phyloP scores from a whole-genome alignment of 1,140 invertebrate species.

The Bombus terrestris region DNA sequence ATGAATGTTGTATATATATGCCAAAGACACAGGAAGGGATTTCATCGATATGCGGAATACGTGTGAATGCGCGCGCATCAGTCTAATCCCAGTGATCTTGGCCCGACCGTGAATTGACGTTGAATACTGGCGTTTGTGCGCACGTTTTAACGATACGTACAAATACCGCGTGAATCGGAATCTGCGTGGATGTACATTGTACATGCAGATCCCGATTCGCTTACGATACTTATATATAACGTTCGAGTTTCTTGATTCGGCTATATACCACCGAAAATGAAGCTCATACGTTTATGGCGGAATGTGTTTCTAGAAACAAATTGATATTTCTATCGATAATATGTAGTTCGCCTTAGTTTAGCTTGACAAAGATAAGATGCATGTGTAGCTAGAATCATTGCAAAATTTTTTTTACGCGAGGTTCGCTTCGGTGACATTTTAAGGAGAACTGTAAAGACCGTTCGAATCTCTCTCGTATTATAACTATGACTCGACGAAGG shows the following conservation, averaged over 20 bases:
- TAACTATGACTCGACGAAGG: not conserved
- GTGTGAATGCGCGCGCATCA: not conserved
- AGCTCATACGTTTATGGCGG: not conserved
- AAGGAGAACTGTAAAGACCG: not conserved
- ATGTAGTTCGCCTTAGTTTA: not conserved
- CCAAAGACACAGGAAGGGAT: not conserved
- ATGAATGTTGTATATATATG: too few relatives aligned
- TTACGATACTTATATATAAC: not conserved
- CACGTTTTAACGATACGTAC: not conserved
- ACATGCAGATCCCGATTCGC: too few relatives aligned
- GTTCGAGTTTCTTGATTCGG: not conserved
- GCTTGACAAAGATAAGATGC: not conserved
- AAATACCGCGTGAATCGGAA: not conserved
- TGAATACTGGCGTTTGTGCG: not conserved
- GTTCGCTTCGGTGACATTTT: not conserved
- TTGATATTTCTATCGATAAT: not conserved
- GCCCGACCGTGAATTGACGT: slow-evolving; percentile 26
- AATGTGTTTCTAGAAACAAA: not conserved
- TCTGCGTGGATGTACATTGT: not conserved
- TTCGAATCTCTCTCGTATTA: not conserved
- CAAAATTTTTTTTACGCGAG: not conserved
- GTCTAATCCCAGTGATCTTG: slow-evolving; percentile 16
- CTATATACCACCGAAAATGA: not conserved
- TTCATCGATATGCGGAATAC: not conserved
- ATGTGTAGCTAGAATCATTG: not conserved